Evolutionary conservation across 2,888 invertebrate genomes (phyloP), one percentile per base, ranked within the genome.

Genomic region (Apamea epomidion): DNA sequence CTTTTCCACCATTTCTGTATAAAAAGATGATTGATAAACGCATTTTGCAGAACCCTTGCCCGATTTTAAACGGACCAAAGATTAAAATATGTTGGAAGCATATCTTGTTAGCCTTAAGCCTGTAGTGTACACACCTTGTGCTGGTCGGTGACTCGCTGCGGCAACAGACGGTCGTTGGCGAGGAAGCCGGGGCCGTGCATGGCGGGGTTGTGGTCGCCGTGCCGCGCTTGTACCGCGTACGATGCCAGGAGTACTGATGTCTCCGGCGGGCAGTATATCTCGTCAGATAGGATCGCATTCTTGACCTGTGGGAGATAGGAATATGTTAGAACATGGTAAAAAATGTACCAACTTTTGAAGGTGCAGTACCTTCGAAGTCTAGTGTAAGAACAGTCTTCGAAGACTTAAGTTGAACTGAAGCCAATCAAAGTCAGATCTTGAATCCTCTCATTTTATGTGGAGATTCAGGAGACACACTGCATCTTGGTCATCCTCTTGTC

Each of bases 221-320:
- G 99, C 92, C 99, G 98, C 89, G 99, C 99, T 96, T 99, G 99
- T 86, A 99, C 99, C 70, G 99, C 99, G 96, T 99, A 99, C 74
- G 99, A 99, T 42, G 99, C 99, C 84, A 99, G 97, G 87, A 99
- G 98, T 70, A 99, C 99, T 29, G 99, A 99, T 74, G 99, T 99
- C 97, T 99, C 99, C 64, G 99, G 99, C 87, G 99, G 99, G 96
- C 99, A 99, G 97, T 99, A 99, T 93, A 99, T 99, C 97, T 99
- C 99, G 96, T 99, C 99, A 80, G 99, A 99, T 88, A 99, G 97
- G 95, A 99, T 99, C 90, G 98, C 99, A 97, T 99, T 99, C 97
- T 99, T 99, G 90, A 99, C 99, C 99, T 99, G 97, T 65, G 97
- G 88, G 7, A 67, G n/a, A 32, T 16, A 29, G 1, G 0, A 21